Percentiles rank a stretch among this genome's conserved stretches.
These are phyloP conservation scores for Shargacucullia verbasci DNA, from an alignment of 2,888 invertebrate genomes.

Conservation along the genomic window DNA sequence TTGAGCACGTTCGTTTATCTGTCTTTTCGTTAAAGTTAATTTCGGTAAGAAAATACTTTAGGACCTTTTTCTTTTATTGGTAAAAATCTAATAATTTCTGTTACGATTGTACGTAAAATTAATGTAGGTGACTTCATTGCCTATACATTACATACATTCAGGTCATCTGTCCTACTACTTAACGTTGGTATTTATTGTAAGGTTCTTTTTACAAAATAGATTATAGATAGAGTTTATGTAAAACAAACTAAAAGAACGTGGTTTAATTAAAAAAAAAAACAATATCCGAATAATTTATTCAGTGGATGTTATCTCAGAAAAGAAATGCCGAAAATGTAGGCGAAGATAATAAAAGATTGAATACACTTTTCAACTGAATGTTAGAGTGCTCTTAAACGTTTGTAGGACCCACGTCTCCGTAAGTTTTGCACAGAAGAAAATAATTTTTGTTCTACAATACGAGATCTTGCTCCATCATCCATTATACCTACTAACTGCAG, in stretches of 20 bases:
- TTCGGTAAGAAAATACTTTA: conserved; percentile 33
- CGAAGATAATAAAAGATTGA: conserved; percentile 63
- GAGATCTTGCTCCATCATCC: conserved; percentile 59
- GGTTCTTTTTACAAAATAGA: too few relatives aligned
- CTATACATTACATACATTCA: conserved; percentile 24
- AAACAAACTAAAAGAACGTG: too few relatives aligned
- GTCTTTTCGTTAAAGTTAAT: conserved; percentile 45
- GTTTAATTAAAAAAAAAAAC: too few relatives aligned
- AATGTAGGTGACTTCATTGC: conserved; percentile 13
- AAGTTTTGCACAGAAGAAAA: conserved; percentile 62
- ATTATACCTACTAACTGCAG: conserved; percentile 48
- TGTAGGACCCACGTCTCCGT: conserved; percentile 56
- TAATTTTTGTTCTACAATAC: conserved; percentile 63
- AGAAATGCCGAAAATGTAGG: conserved; percentile 29
- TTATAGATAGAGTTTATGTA: too few relatives aligned
- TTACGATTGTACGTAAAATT: conserved; percentile 24
- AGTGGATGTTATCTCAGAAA: conserved; percentile 3
- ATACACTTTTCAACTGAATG: conserved; percentile 57
- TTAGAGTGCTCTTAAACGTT: conserved; percentile 64
- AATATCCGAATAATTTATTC: conserved; percentile 2
- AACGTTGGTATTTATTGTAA: too few relatives aligned
- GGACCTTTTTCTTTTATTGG: conserved; percentile 31
- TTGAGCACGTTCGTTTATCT: conserved; percentile 40
- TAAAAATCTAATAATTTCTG: conserved; percentile 40
- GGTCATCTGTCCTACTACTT: conserved; percentile 10